Base-by-base conservation (phyloP, 2,113 vertebrate genomes). In the Hippocampus guttulatus region DNA sequence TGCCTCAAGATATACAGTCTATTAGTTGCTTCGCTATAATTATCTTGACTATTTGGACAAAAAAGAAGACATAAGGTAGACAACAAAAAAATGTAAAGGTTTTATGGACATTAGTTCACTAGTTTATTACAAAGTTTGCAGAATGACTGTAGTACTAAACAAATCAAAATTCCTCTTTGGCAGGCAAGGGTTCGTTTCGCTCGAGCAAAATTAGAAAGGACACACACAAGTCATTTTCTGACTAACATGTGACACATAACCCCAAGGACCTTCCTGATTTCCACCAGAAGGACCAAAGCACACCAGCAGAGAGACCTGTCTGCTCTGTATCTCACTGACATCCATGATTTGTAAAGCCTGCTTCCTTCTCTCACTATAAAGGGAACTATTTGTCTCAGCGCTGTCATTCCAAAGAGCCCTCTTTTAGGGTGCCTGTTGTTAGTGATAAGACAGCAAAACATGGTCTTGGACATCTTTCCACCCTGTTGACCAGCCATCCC, bases 281-380 rank as follows among this genome's bases (percentile, higher is more conserved):
- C 4, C 63, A 16, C 1, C 12, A 14, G 4, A 72, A 63, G 65
- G 47, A 75, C 9, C 23, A 76, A 72, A 79, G 41, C 71, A 70
- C 40, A 65, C 64, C 74, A 61, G 33, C 63, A 41, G 25, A 82
- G 75, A 66, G 41, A 54, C n/a, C 45, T 74, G 70, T 83, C 76
- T 76, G 64, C 64, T 65, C 61, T 55, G 2, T 5, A 30, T 78
- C 67, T 63, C 27, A 10, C 33, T 72, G 43, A 76, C 74, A 70
- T 79, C 71, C 60, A n/a, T 74, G 67, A 72, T 54, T 70, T 60
- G n/a, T 61, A 63, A 80, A 69, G 23, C 55, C 25, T 23, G 69
- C 61, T 77, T 83, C 75, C 78, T 71, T 62, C 76, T 84, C 66
- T 69, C 71, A 73, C 77, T 68, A 74, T 74, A 88, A 79, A 69